These are phyloP conservation scores for Camponotus pennsylvanicus DNA, from an alignment of 1,140 invertebrate genomes.

Conservation along the genomic window DNA sequence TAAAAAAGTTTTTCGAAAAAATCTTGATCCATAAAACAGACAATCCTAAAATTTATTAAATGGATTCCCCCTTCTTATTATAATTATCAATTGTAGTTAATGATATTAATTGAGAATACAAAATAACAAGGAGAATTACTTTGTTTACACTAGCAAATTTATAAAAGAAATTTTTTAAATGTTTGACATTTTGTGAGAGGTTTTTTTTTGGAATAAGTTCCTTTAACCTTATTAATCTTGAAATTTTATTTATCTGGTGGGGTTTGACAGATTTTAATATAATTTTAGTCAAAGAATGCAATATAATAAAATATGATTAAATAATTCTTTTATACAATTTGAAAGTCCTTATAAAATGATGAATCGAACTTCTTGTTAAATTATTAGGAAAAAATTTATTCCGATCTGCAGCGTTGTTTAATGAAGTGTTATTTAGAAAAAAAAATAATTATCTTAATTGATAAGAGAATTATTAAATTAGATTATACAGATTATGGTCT, in stretches of 20 bases:
- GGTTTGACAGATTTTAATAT: background rate
- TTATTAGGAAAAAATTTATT: background rate
- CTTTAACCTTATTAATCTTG: background rate
- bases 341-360: background rate
- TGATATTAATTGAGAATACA: background rate
- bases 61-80: background rate
- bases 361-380: background rate
- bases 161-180: conserved; percentile 25
- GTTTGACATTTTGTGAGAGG: background rate
- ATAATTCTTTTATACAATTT: background rate
- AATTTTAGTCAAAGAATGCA: background rate
- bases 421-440: background rate
- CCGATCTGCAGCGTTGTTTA: background rate
- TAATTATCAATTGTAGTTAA: background rate
- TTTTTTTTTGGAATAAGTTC: background rate
- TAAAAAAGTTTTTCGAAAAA: background rate
- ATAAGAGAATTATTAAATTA: background rate
- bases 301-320: background rate
- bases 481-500: background rate
- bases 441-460: background rate
- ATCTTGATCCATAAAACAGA: background rate
- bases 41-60: conserved; percentile 17
- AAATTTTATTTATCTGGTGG: background rate
- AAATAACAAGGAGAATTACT: background rate
- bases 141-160: conserved; percentile 10